phyloP scores from a whole-genome alignment of 1,140 invertebrate genomes.

The Cotesia typhae region DNA sequence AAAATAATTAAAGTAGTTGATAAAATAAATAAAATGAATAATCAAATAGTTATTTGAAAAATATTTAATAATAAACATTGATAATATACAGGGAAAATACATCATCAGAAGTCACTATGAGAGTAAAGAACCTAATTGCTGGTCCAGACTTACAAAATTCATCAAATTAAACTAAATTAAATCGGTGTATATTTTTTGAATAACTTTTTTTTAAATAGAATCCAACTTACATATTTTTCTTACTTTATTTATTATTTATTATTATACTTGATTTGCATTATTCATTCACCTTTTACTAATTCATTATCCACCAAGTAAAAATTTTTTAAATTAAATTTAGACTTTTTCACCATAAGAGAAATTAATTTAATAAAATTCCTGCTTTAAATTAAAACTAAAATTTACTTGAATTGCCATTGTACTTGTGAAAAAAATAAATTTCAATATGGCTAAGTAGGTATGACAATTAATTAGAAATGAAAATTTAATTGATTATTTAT shows the following conservation, averaged over 20 bases:
- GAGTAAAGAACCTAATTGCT: constrained; percentile 64
- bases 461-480: constrained; percentile 16
- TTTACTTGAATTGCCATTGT: constrained; percentile 19
- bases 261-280: constrained; percentile 12
- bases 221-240: neutral
- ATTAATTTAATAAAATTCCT: constrained; percentile 41
- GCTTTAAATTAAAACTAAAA: constrained; percentile 11
- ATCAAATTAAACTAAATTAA: constrained; percentile 61
- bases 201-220: constrained; percentile 15
- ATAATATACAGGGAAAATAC: constrained; percentile 67
- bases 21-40: constrained; percentile 32
- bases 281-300: constrained; percentile 33
- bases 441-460: too few relatives aligned
- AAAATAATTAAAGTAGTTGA: constrained; percentile 7
- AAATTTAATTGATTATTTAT: constrained; percentile 27
- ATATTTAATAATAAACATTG: constrained; percentile 67
- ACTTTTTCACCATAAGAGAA: too few relatives aligned
- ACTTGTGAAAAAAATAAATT: too few relatives aligned
- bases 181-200: constrained; percentile 30
- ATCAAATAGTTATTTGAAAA: constrained; percentile 59
- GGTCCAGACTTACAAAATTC: constrained; percentile 65
- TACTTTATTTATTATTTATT: constrained; percentile 6
- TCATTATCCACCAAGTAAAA: constrained; percentile 25
- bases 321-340: neutral
- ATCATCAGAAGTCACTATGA: constrained; percentile 64